These are phyloP conservation scores for Lathamus discolor DNA, from an alignment of 2,113 vertebrate genomes.

Conservation along the genomic window DNA sequence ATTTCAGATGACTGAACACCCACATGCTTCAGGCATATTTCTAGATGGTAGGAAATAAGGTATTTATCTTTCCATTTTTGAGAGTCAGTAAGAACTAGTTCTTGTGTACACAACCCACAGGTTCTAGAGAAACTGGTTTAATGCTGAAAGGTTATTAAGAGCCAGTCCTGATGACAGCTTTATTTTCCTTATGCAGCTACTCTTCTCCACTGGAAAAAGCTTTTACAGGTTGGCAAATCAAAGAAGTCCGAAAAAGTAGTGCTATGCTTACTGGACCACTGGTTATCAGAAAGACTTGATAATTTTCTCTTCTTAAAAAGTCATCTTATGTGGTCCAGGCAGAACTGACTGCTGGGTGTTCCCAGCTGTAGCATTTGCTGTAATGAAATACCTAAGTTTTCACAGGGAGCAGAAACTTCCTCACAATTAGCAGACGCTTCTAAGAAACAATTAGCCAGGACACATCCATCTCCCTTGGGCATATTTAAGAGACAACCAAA, in stretches of 20 bases:
- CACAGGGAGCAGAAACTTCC: not conserved
- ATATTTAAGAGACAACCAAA: not conserved
- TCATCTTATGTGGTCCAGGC: not conserved
- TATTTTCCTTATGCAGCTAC: not conserved
- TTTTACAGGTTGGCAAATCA: not conserved
- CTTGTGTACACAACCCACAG: not conserved
- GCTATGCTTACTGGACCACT: not conserved
- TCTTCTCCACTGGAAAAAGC: not conserved
- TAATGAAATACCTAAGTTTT: not conserved
- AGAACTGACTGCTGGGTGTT: not conserved
- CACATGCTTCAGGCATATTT: not conserved
- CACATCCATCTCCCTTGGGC: not conserved
- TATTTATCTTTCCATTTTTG: not conserved
- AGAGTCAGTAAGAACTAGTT: not conserved
- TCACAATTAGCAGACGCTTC: not conserved
- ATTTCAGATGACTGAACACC: conserved; percentile 17
- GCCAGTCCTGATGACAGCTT: not conserved
- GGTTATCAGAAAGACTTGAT: not conserved
- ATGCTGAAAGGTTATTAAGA: not conserved
- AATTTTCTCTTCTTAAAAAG: not conserved
- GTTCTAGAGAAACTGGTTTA: not conserved
- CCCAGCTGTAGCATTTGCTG: not conserved
- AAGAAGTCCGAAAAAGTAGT: not conserved
- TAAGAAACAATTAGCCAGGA: not conserved
- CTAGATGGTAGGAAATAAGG: not conserved